Conservation (phyloP, 2,113 vertebrate species). For the Heterocephalus glaber region DNA sequence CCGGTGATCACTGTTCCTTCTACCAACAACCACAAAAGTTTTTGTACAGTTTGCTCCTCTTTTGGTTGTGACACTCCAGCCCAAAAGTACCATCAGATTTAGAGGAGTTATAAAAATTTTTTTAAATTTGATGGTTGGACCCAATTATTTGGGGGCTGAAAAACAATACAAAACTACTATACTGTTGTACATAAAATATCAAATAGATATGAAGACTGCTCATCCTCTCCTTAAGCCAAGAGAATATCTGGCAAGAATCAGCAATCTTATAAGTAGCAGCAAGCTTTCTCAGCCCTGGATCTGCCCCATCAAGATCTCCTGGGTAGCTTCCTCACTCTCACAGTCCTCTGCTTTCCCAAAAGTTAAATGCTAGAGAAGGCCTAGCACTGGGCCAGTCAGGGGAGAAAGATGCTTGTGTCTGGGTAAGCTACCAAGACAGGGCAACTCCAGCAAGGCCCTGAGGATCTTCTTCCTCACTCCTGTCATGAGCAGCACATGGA, state of each 20-base stretch:
- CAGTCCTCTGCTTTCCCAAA: background rate
- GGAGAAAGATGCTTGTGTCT: background rate
- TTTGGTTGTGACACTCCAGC: background rate
- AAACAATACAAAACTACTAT: background rate
- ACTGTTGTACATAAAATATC: background rate
- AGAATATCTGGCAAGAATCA: background rate
- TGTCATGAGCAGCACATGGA: background rate
- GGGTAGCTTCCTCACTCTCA: background rate
- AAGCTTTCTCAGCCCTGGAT: background rate
- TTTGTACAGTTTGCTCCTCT: background rate
- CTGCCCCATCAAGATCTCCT: background rate
- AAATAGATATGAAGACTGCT: background rate
- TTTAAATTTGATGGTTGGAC: background rate
- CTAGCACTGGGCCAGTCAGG: background rate
- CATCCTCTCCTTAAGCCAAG: background rate
- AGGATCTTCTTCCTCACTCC: background rate
- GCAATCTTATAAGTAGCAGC: background rate
- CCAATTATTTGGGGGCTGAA: background rate
- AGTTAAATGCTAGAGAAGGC: background rate
- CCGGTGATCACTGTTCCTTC: background rate
- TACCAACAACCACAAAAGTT: background rate
- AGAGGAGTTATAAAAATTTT: conserved; percentile 27
- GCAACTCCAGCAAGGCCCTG: background rate
- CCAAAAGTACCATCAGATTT: background rate
- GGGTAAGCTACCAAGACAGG: background rate